Conservation (phyloP, 92 coral and sea anemone genomes). For the Porites divaricata region DNA sequence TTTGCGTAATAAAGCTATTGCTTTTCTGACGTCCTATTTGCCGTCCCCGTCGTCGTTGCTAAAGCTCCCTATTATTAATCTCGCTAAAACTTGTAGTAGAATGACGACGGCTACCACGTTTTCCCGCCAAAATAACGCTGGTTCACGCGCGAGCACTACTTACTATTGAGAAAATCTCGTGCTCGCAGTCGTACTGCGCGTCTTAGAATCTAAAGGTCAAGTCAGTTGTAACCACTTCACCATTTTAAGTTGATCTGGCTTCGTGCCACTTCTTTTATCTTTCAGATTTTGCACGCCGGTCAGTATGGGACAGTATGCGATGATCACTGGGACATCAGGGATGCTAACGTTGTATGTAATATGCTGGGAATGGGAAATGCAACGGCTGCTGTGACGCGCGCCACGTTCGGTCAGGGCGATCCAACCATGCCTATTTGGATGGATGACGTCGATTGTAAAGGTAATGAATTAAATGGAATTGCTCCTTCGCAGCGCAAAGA, state of each 20-base stretch:
- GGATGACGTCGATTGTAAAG: conserved; percentile 78
- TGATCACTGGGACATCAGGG: conserved; percentile 70
- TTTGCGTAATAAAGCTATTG: no score
- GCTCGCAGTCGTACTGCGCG: no score
- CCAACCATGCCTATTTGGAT: conserved; percentile 59
- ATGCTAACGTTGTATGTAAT: conserved; percentile 81
- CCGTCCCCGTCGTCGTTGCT: no score
- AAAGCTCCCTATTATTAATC: no score
- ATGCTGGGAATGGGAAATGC: conserved; percentile 90
- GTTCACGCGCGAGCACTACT: no score
- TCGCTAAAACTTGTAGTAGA: no score
- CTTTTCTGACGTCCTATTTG: no score
- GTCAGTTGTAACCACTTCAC: no score
- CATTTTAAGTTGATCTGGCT: not conserved
- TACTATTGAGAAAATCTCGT: no score
- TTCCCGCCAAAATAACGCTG: no score
- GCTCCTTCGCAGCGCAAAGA: not conserved
- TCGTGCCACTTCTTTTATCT: not conserved
- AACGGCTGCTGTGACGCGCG: conserved; percentile 33
- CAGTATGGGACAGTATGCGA: conserved; percentile 81
- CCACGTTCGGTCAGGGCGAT: conserved; percentile 42
- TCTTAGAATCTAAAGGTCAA: no score
- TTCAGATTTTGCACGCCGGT: conserved; percentile 58
- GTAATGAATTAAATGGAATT: conserved; percentile 20
- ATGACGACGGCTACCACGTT: no score